phyloP scores from a whole-genome alignment of 2,797 vertebrate species.

The Sebastes jordani region DNA sequence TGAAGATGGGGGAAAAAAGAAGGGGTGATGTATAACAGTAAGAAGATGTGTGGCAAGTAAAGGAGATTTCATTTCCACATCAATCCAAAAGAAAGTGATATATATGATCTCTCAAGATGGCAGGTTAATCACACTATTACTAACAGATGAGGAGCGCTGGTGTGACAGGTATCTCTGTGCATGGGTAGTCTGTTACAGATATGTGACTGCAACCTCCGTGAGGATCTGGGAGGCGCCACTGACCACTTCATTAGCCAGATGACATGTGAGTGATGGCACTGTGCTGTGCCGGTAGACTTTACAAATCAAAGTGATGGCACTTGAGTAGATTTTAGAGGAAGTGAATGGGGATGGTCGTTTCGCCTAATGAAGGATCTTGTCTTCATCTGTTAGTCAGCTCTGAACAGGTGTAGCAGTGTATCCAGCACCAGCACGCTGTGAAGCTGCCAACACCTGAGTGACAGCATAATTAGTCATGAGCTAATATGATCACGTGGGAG shows the following conservation, averaged over 20 bases:
- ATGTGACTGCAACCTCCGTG: conserved; percentile 24
- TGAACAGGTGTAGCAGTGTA: conserved; percentile 3
- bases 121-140: not conserved
- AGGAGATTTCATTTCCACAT: conserved; percentile 6
- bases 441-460: conserved; percentile 9
- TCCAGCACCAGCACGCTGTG: not conserved
- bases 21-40: not conserved
- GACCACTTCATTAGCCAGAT: conserved; percentile 58
- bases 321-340: conserved; percentile 38
- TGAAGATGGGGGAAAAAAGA: not conserved
- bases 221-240: conserved; percentile 10
- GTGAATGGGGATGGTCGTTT: conserved; percentile 25
- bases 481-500: not conserved
- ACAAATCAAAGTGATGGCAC: conserved; percentile 40
- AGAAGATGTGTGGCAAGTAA: not conserved
- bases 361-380: conserved; percentile 38
- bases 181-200: conserved; percentile 9
- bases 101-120: not conserved
- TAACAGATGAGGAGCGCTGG: not conserved
- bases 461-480: conserved; percentile 27
- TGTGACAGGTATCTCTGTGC: conserved; percentile 10
- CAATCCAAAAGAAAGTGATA: conserved; percentile 1
- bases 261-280: conserved; percentile 54
- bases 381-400: conserved; percentile 40
- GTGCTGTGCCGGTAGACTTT: conserved; percentile 17